Percentiles rank a stretch among this genome's conserved stretches.
Evolutionary conservation across 2,888 invertebrate genomes (phyloP).

Genomic region (Pecten maximus): DNA sequence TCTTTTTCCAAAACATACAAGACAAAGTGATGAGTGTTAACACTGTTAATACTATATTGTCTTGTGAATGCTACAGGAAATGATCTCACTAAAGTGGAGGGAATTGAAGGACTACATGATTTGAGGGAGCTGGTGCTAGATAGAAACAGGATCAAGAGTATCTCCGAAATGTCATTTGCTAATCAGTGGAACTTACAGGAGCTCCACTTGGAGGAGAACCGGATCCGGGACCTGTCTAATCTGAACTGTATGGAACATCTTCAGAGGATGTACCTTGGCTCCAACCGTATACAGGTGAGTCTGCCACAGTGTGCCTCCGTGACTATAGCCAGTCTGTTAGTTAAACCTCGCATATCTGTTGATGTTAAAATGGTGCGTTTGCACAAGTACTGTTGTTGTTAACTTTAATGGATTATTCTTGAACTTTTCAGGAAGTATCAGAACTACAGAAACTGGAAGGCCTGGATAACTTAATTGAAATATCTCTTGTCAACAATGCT

Average conservation of each 20-base stretch:
- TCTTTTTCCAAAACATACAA: no score
- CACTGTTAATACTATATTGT: neutral
- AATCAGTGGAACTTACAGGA: slow-evolving; percentile 81
- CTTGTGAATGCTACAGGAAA: slow-evolving; percentile 73
- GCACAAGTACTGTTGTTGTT: no score
- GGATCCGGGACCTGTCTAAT: slow-evolving; percentile 78
- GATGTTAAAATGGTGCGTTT: no score
- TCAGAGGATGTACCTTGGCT: slow-evolving; percentile 81
- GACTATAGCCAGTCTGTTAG: neutral
- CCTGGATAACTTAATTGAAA: slow-evolving; percentile 77
- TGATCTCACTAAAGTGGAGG: slow-evolving; percentile 81
- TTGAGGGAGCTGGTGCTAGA: slow-evolving; percentile 82
- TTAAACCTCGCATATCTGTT: neutral
- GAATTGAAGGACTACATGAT: slow-evolving; percentile 80
- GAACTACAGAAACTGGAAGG: slow-evolving; percentile 81
- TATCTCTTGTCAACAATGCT: slow-evolving; percentile 81
- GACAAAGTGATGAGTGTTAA: neutral
- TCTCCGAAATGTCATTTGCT: slow-evolving; percentile 79
- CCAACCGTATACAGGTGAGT: slow-evolving; percentile 80
- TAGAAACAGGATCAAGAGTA: slow-evolving; percentile 81
- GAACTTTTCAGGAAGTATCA: slow-evolving; percentile 73
- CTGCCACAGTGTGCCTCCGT: neutral
- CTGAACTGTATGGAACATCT: slow-evolving; percentile 78
- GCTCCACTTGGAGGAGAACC: slow-evolving; percentile 82
- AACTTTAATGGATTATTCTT: neutral